Percentiles rank a stretch among this genome's conserved stretches.
Evolutionary conservation across 2,888 invertebrate genomes (phyloP).

Genomic region (Tipula vernalis): DNA sequence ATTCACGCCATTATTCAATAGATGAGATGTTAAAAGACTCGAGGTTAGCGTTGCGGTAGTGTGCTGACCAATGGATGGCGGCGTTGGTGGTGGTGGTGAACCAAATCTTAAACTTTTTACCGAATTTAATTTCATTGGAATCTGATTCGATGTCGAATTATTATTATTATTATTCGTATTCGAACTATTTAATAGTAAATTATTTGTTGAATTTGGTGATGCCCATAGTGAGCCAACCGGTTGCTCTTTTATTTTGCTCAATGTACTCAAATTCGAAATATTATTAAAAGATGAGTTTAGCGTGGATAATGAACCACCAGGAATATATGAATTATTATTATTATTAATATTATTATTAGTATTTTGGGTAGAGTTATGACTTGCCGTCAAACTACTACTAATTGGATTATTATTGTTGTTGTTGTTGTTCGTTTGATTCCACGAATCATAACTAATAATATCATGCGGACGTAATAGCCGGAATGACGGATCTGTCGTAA

Average conservation of each 20-base stretch:
- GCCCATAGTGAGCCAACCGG: conserved; percentile 19
- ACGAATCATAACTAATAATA: conserved; percentile 25
- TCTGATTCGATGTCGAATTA: conserved; percentile 11
- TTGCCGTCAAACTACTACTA: neutral
- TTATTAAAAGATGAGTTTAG: neutral
- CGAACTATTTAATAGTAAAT: conserved; percentile 7
- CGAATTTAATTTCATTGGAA: conserved; percentile 11
- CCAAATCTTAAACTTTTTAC: conserved; percentile 12
- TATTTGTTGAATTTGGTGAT: conserved; percentile 13
- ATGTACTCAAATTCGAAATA: neutral
- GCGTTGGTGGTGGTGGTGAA: conserved; percentile 13
- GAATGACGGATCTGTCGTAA: conserved; percentile 16
- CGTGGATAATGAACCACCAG: neutral
- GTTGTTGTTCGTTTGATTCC: neutral
- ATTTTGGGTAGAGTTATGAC: neutral
- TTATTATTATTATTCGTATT: conserved; percentile 15
- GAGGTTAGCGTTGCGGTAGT: neutral
- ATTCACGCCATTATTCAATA: neutral
- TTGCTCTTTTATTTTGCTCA: conserved; percentile 11
- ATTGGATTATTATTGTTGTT: neutral
- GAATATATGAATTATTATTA: conserved; percentile 6
- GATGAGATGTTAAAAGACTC: conserved; percentile 6
- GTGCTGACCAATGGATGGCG: conserved; percentile 12
- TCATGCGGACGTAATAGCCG: conserved; percentile 19
- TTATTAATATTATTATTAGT: neutral